Evolutionary conservation across 1,140 invertebrate genomes (phyloP).

Genomic region (Tyrophagus putrescentiae): DNA sequence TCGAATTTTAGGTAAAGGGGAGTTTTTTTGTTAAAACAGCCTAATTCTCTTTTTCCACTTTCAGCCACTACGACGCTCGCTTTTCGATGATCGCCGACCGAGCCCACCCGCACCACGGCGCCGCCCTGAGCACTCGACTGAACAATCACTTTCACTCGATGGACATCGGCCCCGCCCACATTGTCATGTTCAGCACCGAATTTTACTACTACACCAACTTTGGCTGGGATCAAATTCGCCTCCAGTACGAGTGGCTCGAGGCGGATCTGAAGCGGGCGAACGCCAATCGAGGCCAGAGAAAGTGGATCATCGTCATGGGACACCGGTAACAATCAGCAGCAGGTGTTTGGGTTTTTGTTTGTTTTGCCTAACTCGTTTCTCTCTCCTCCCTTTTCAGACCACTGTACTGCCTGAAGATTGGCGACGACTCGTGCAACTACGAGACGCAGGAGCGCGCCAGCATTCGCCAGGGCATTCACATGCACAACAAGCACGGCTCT

Average conservation of each 20-base stretch:
- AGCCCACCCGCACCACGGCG: conserved; percentile 37
- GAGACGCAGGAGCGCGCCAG: neutral
- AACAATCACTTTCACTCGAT: conserved; percentile 30
- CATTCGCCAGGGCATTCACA: neutral
- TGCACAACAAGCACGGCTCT: neutral
- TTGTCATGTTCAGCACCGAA: conserved; percentile 81
- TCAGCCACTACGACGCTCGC: conserved; percentile 60
- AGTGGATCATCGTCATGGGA: conserved; percentile 86
- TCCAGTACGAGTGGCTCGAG: conserved; percentile 78
- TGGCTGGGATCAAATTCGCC: conserved; percentile 57
- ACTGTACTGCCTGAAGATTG: conserved; percentile 77
- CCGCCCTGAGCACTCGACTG: neutral
- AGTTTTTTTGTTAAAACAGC: no score
- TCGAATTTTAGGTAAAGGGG: no score
- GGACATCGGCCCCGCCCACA: conserved; percentile 77
- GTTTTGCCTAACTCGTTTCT: no score
- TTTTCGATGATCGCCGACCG: conserved; percentile 40
- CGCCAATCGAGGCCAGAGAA: conserved; percentile 47
- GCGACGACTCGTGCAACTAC: neutral
- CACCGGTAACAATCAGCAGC: no score
- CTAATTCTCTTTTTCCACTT: no score
- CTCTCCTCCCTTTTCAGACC: no score
- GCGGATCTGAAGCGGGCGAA: conserved; percentile 53
- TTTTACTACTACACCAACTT: conserved; percentile 71
- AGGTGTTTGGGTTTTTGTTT: no score